Evolutionary conservation across 2,113 vertebrate genomes (phyloP).

Genomic region (Rhinolophus sinicus): DNA sequence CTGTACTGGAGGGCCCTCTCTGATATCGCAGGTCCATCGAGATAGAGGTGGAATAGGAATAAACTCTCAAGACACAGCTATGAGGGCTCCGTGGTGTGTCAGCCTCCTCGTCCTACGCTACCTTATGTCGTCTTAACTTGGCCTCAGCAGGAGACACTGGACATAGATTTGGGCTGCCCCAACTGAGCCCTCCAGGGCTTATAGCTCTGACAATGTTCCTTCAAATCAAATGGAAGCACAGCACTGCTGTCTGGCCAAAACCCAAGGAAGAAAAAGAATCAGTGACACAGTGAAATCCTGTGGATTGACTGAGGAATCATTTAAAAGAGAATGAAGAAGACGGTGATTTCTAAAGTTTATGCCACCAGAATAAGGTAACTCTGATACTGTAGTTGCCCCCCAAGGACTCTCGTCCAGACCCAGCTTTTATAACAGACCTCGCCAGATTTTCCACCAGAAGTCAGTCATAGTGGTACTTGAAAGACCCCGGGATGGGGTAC

Average conservation of each 20-base stretch:
- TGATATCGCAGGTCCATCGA: not conserved
- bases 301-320: not conserved
- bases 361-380: not conserved
- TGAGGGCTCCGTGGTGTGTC: not conserved
- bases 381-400: too few relatives aligned
- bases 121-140: not conserved
- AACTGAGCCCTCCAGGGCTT: not conserved
- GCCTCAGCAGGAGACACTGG: not conserved
- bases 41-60: not conserved
- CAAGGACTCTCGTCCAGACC: not conserved
- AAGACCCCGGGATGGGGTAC: not conserved
- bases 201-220: too few relatives aligned
- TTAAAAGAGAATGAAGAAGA: not conserved
- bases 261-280: not conserved
- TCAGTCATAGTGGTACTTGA: not conserved
- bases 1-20: not conserved
- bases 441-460: not conserved
- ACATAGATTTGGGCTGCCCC: not conserved
- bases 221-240: not conserved
- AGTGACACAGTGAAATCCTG: not conserved
- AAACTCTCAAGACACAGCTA: not conserved
- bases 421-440: not conserved
- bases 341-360: not conserved
- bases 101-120: rapidly evolving
- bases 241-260: not conserved